phyloP scores from a whole-genome alignment of 2,888 invertebrate species.

The Tipula vernalis region DNA sequence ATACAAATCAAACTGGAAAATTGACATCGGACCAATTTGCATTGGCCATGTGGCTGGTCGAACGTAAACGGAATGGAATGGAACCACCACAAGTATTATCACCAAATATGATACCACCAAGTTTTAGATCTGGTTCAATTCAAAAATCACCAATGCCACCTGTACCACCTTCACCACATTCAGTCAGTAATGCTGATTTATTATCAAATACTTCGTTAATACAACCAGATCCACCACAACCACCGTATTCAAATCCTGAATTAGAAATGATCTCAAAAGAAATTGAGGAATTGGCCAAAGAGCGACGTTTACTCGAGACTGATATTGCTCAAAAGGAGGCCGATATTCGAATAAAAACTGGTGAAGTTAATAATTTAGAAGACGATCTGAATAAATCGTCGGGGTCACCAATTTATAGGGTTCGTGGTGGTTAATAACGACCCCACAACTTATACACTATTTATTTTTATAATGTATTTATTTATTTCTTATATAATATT shows the following conservation, averaged over 20 bases:
- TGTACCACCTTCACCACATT: conserved; percentile 49
- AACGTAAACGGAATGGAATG: conserved; percentile 65
- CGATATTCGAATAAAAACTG: conserved; percentile 77
- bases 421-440: too few relatives aligned
- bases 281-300: conserved; percentile 76
- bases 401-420: too few relatives aligned
- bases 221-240: conserved; percentile 33
- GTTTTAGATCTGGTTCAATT: conserved; percentile 27
- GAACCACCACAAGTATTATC: conserved; percentile 69
- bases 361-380: conserved; percentile 80
- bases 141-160: conserved; percentile 62
- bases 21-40: conserved; percentile 92
- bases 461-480: too few relatives aligned
- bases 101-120: conserved; percentile 81
- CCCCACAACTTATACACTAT: too few relatives aligned
- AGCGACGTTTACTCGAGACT: conserved; percentile 71
- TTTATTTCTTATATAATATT: too few relatives aligned
- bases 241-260: conserved; percentile 66
- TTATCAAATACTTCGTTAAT: neutral
- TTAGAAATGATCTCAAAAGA: conserved; percentile 86
- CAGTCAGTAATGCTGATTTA: neutral
- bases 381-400: conserved; percentile 90
- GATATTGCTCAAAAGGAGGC: conserved; percentile 86
- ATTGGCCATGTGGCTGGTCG: conserved; percentile 89
- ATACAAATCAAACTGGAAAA: conserved; percentile 80